phyloP scores from a whole-genome alignment of 2,113 vertebrate species.

The Caranx ignobilis region DNA sequence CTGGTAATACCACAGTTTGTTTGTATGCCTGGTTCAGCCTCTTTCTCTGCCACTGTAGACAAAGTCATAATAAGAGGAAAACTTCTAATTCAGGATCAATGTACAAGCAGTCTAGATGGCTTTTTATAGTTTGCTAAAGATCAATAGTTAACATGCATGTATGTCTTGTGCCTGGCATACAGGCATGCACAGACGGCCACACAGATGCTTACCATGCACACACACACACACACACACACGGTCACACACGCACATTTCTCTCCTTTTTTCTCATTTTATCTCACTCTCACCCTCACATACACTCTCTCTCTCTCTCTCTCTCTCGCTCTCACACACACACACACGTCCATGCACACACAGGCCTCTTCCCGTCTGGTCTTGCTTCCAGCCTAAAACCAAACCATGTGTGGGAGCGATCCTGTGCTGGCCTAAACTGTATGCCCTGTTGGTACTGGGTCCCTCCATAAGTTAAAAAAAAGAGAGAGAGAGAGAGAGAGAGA shows the following conservation, averaged over 20 bases:
- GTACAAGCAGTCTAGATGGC: slow-evolving; percentile 6
- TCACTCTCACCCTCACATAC: neutral
- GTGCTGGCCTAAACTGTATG: slow-evolving; percentile 52
- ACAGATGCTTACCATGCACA: slow-evolving; percentile 43
- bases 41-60: neutral
- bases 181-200: slow-evolving; percentile 29
- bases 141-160: slow-evolving; percentile 54
- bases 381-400: slow-evolving; percentile 76
- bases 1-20: neutral
- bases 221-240: slow-evolving; percentile 19
- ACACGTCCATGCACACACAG: slow-evolving; percentile 24
- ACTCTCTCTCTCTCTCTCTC: neutral
- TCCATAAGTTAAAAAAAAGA: neutral
- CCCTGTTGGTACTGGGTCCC: slow-evolving; percentile 21
- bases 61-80: slow-evolving; percentile 24
- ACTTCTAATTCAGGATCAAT: slow-evolving; percentile 28
- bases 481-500: slow-evolving; percentile 2
- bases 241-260: slow-evolving; percentile 1
- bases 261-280: neutral
- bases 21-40: neutral
- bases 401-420: slow-evolving; percentile 69
- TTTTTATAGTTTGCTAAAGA: slow-evolving; percentile 51
- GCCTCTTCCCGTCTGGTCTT: slow-evolving; percentile 67
- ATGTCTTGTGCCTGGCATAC: slow-evolving; percentile 36
- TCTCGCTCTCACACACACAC: neutral